Base-by-base conservation (phyloP, 2,888 invertebrate genomes). In the Mantis religiosa region DNA sequence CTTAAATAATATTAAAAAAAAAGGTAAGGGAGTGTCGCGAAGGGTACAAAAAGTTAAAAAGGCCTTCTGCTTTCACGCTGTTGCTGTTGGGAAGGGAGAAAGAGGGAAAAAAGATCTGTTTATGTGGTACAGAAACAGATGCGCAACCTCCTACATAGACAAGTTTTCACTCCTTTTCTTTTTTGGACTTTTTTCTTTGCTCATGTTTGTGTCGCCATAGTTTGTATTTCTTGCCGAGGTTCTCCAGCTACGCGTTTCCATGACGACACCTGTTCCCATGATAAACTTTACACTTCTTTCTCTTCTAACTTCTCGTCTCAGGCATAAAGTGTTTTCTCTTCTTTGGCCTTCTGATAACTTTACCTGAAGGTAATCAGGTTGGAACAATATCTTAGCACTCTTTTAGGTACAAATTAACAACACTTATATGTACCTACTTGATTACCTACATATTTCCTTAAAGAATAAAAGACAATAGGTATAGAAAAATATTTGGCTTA, bases 261-360 rank as follows among this genome's bases (percentile, higher is more conserved):
- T 89, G 87, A 83, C 89, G 86, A 89, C 89, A 89, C 89, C 89
- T 89, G 89, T 89, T 89, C 71, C 89, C 87, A 86, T 83, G 89
- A 89, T 89, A 83, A 89, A 89, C 85, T 89, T 86, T 89, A 86
- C 86, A 82, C 88, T 87, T 81, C 30, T 81, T 41, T 41, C 27
- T 28, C 81, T 86, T 81, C 20, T 27, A 71, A 71, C 54, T 71
- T 85, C 2, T 81, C 41, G 41, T 41, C 41, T 41, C 41, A 41
- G 41, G 41, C 41, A 41, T 41, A 41, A 41, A 41, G 41, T 41
- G 41, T 28, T 28, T 71, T 28, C 71, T 47, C 27, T 14, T 85
- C 15, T 28, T 20, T 20, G 25, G 6, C 4, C 3, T 6, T 84
- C 34, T 28, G 47, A 6, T 86, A 4, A 20, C 81, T 27, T 41